phyloP scores from a whole-genome alignment of 2,797 vertebrate species.

The Ispidina lecontei region DNA sequence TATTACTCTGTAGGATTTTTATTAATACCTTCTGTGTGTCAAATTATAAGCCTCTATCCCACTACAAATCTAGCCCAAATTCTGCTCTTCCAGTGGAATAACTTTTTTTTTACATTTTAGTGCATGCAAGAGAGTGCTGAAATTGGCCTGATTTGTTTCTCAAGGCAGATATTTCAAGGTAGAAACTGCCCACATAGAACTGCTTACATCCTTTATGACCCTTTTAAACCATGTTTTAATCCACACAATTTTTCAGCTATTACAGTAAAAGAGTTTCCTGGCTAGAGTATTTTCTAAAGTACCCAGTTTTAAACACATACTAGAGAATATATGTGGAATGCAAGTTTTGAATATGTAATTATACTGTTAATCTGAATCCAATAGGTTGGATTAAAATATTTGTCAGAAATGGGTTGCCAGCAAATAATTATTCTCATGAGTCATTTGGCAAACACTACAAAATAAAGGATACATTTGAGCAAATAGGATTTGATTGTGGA shows the following conservation, averaged over 20 bases:
- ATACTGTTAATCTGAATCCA: neutral
- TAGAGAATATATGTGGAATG: neutral
- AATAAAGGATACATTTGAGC: conserved; percentile 11
- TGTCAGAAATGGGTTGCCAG: neutral
- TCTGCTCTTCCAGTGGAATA: neutral
- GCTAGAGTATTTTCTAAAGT: neutral
- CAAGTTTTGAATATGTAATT: conserved; percentile 8
- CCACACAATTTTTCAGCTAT: neutral
- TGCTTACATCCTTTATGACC: neutral
- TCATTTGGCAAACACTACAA: conserved; percentile 41
- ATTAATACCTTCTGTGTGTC: neutral
- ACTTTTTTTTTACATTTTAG: neutral
- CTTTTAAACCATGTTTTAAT: neutral
- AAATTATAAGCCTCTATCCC: neutral
- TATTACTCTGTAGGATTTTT: neutral
- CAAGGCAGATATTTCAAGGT: neutral
- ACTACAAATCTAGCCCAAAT: neutral
- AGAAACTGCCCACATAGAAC: neutral
- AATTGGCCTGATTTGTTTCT: neutral
- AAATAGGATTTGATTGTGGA: conserved; percentile 53
- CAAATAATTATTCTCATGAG: conserved; percentile 33
- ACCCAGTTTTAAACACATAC: neutral
- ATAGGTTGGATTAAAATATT: conserved; percentile 55
- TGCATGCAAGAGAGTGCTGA: neutral
- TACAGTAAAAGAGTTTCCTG: neutral